Percentiles rank a stretch among this genome's conserved stretches.
Conservation (phyloP, 2,888 invertebrate species). For the Esperia sulphurella region DNA sequence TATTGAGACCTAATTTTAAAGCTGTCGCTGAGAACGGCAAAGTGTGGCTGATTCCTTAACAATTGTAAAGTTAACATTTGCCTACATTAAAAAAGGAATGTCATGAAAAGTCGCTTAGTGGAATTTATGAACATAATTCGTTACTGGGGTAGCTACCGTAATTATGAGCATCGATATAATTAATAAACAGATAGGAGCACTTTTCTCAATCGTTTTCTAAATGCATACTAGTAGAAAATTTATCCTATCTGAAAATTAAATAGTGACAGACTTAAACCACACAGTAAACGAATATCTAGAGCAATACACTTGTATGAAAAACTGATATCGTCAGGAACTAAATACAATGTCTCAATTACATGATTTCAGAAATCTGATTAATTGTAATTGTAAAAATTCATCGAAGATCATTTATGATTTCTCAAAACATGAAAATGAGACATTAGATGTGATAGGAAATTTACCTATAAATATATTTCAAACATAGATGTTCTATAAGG, state of each 20-base stretch:
- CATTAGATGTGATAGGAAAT: constrained; percentile 6
- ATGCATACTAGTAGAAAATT: not conserved
- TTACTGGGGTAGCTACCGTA: constrained; percentile 1
- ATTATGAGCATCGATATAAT: not conserved
- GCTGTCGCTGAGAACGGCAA: constrained; percentile 34
- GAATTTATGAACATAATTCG: constrained; percentile 10
- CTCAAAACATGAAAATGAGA: constrained; percentile 23
- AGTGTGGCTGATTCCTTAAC: constrained; percentile 25
- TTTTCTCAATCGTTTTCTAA: not conserved
- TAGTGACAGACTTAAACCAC: not conserved
- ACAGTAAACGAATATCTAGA: not conserved
- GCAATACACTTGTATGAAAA: constrained; percentile 7
- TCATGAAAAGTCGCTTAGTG: constrained; percentile 33
- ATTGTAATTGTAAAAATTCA: not conserved
- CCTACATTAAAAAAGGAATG: constrained; percentile 40
- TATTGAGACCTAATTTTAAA: constrained; percentile 40
- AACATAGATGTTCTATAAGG: not conserved
- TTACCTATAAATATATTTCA: no score
- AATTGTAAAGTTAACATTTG: constrained; percentile 14
- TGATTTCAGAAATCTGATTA: constrained; percentile 20
- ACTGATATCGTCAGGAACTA: constrained; percentile 10
- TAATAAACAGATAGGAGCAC: not conserved
- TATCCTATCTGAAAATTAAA: not conserved
- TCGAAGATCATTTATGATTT: constrained; percentile 11
- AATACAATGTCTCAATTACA: constrained; percentile 21